These are phyloP conservation scores for Rhynchonema sp. DNA, from an alignment of 2,888 invertebrate genomes.

Conservation along the genomic window DNA sequence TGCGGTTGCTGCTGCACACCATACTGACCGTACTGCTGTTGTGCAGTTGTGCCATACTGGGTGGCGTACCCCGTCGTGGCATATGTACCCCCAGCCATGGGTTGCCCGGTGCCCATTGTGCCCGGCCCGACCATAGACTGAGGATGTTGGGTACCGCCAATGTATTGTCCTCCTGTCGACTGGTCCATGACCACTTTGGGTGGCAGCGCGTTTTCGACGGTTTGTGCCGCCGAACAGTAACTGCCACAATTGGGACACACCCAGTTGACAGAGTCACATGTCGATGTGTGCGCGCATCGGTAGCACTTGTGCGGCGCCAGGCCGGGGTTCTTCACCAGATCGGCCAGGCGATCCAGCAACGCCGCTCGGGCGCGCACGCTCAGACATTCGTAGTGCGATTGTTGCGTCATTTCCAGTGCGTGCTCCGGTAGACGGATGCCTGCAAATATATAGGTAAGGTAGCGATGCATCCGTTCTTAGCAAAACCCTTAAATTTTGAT, in stretches of 20 bases:
- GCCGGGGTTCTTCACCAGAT: constrained; percentile 18
- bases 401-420: constrained; percentile 7
- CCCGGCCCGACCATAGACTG: neutral
- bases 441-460: too few species aligned
- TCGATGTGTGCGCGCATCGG: neutral
- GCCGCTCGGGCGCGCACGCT: constrained; percentile 21
- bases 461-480: too few species aligned
- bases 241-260: constrained; percentile 4
- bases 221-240: neutral
- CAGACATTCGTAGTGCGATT: constrained; percentile 20
- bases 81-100: neutral
- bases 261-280: constrained; percentile 2
- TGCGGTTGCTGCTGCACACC: neutral
- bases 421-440: constrained; percentile 23
- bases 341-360: constrained; percentile 24
- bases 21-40: neutral
- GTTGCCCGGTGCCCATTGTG: neutral
- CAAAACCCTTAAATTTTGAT: too few species aligned
- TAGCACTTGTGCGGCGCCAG: constrained; percentile 20
- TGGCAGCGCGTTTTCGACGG: neutral
- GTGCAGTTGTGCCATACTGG: neutral
- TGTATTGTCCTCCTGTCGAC: neutral
- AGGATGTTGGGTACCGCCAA: neutral
- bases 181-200: neutral
- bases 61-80: neutral